phyloP scores from a whole-genome alignment of 2,113 vertebrate genomes.

The Ornithorhynchus anatinus region DNA sequence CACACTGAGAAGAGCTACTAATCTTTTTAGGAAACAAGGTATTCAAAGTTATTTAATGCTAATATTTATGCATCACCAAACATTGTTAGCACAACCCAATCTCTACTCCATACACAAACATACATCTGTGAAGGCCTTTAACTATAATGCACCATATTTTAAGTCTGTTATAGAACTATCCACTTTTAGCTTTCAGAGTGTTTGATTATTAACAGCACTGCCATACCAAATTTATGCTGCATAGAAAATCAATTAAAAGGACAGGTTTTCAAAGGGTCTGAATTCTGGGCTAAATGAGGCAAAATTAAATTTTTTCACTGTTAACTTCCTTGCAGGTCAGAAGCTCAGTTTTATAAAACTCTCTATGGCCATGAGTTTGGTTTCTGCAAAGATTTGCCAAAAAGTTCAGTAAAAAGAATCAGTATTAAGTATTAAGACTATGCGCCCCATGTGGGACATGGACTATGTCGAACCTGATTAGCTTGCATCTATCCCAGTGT shows the following conservation, averaged over 20 bases:
- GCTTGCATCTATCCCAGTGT: too few relatives aligned
- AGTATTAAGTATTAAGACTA: too few relatives aligned
- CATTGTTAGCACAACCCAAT: conserved; percentile 58
- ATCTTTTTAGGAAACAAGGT: conserved; percentile 79
- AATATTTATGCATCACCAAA: conserved; percentile 77
- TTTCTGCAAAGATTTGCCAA: background rate
- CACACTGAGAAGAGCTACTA: conserved; percentile 74
- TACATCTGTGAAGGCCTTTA: conserved; percentile 57
- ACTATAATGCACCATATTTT: conserved; percentile 56
- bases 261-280: conserved; percentile 4
- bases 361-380: background rate
- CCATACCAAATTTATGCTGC: conserved; percentile 38
- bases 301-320: background rate
- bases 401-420: too few relatives aligned
- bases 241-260: conserved; percentile 45
- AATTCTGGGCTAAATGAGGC: background rate
- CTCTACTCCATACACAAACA: conserved; percentile 10
- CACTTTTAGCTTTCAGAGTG: conserved; percentile 32
- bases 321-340: background rate
- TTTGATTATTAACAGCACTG: conserved; percentile 64
- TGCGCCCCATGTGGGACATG: too few relatives aligned
- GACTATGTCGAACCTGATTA: too few relatives aligned
- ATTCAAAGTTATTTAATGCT: conserved; percentile 81
- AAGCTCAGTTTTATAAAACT: background rate
- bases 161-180: conserved; percentile 49